These are phyloP conservation scores for Dryomyza anilis DNA, from an alignment of 2,888 invertebrate genomes.

Conservation along the genomic window DNA sequence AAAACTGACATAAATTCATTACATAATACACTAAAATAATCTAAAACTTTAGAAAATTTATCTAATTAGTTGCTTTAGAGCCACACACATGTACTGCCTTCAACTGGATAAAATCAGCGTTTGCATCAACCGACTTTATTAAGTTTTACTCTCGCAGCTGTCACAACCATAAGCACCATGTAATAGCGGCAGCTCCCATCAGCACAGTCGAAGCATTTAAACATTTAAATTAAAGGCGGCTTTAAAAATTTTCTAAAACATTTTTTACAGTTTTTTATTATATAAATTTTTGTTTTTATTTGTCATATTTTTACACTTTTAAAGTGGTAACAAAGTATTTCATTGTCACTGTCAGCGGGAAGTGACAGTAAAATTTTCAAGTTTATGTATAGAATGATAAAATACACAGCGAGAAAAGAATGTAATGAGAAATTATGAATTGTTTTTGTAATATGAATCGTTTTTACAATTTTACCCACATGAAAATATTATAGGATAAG, in stretches of 20 bases:
- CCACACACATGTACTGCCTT: no score
- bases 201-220: no score
- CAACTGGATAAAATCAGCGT: no score
- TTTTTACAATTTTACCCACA: neutral
- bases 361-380: constrained; percentile 3
- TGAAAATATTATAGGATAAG: neutral
- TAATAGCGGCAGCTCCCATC: no score
- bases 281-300: neutral
- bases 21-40: no score
- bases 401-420: neutral
- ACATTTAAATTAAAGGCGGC: no score
- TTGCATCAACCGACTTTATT: no score
- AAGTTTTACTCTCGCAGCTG: no score
- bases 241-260: neutral
- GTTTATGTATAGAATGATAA: neutral
- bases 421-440: neutral
- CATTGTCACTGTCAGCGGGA: neutral
- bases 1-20: no score
- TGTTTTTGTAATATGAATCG: neutral
- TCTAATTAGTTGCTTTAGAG: no score
- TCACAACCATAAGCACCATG: no score
- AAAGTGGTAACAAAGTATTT: constrained; percentile 20
- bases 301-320: neutral
- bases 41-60: no score
- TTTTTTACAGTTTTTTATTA: neutral